Conservation (phyloP, 2,113 vertebrate genomes). For the Menura novaehollandiae region DNA sequence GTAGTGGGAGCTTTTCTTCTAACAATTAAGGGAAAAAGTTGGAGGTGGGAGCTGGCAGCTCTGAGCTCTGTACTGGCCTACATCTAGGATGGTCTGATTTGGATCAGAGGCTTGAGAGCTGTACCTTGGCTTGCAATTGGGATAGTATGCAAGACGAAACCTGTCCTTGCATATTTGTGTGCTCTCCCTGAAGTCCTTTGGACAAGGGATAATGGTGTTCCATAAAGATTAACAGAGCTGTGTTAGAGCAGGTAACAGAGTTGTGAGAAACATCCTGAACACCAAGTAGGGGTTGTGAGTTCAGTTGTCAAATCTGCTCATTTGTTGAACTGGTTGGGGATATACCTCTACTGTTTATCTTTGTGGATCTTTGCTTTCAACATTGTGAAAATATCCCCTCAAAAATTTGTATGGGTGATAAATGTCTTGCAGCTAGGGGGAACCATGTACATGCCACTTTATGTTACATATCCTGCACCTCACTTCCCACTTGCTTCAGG, state of each 20-base stretch:
- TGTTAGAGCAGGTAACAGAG: neutral
- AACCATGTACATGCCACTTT: rapidly evolving
- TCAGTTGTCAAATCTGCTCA: neutral
- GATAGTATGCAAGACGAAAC: neutral
- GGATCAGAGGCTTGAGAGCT: neutral
- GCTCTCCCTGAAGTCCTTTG: neutral
- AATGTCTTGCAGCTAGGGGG: neutral
- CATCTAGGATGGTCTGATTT: neutral
- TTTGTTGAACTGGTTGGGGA: neutral
- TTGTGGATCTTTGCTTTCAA: neutral
- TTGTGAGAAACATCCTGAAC: neutral
- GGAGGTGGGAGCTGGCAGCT: rapidly evolving
- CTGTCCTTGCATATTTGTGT: neutral
- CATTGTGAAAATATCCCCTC: neutral
- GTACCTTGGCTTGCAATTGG: neutral
- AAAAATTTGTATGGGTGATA: neutral
- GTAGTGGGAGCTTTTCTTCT: neutral
- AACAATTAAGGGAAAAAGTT: neutral
- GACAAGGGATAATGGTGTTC: neutral
- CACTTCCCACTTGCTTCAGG: neutral
- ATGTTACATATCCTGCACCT: neutral
- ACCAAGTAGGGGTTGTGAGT: neutral
- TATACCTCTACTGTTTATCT: neutral
- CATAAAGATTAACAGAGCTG: neutral
- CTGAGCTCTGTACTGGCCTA: neutral